phyloP scores from a whole-genome alignment of 2,113 vertebrate genomes.

The Laticauda laticaudata region DNA sequence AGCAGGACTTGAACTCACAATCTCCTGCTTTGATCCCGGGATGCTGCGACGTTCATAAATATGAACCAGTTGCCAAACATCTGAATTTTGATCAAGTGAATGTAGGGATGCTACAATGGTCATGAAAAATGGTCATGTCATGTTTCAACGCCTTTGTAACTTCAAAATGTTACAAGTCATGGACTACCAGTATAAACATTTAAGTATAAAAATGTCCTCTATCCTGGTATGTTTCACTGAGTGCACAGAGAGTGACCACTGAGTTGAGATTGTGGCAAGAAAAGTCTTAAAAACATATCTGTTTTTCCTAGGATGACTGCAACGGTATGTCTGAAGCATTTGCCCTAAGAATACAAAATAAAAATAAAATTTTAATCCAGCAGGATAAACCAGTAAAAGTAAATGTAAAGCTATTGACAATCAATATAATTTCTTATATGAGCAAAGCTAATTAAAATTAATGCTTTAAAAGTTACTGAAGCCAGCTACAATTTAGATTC shows the following conservation, averaged over 20 bases:
- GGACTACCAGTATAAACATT: background rate
- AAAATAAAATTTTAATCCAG: background rate
- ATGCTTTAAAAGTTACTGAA: background rate
- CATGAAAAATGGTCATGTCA: background rate
- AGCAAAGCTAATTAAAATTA: background rate
- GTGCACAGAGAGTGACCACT: background rate
- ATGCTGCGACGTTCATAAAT: background rate
- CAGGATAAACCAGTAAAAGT: background rate
- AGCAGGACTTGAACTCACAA: background rate
- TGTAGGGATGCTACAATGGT: background rate
- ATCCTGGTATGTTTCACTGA: background rate
- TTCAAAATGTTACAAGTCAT: background rate
- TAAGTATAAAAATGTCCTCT: background rate
- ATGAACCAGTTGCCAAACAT: background rate
- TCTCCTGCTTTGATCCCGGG: background rate
- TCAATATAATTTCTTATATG: background rate
- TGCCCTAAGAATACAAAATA: background rate
- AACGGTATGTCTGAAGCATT: background rate
- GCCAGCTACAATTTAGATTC: background rate
- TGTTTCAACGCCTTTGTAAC: background rate
- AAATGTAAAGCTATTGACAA: background rate
- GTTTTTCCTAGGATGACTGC: background rate
- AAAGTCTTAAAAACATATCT: background rate
- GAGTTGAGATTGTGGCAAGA: background rate
- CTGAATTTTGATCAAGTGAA: background rate